Percentiles rank a stretch among this genome's conserved stretches.
Conservation (phyloP, 2,113 vertebrate genomes). For the Notechis scutatus region DNA sequence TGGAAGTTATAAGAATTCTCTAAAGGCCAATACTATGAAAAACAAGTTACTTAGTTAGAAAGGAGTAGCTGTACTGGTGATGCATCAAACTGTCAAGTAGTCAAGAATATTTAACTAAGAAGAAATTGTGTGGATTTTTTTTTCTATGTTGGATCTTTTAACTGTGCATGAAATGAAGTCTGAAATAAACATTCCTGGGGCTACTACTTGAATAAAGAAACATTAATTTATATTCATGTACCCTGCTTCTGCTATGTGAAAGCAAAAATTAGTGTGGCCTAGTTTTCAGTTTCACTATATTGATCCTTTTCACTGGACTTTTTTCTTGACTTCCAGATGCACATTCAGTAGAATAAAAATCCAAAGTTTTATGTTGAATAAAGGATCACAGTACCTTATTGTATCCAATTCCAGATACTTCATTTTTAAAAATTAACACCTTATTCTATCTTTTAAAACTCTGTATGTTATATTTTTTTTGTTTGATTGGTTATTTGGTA, state of each 20-base stretch:
- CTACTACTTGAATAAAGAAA: slow-evolving; percentile 3
- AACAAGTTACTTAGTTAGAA: background rate
- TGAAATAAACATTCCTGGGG: background rate
- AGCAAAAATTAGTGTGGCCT: slow-evolving; percentile 23
- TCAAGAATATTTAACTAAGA: background rate
- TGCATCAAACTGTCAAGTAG: background rate
- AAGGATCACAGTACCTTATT: background rate
- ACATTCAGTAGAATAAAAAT: background rate
- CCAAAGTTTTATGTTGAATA: background rate
- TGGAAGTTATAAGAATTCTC: background rate
- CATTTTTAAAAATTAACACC: background rate
- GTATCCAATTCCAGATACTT: background rate
- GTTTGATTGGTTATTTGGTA: background rate
- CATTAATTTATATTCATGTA: background rate
- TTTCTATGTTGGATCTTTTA: background rate
- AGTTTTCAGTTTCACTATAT: slow-evolving; percentile 8
- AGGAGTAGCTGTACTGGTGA: background rate
- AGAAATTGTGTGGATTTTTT: background rate
- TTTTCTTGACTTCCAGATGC: background rate
- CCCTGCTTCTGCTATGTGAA: slow-evolving; percentile 27
- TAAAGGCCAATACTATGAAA: background rate
- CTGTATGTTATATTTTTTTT: background rate
- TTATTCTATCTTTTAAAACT: background rate
- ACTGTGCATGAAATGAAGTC: background rate
- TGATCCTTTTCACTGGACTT: slow-evolving; percentile 16